Conservation (phyloP, 2,797 vertebrate species). For the Rhincodon typus region DNA sequence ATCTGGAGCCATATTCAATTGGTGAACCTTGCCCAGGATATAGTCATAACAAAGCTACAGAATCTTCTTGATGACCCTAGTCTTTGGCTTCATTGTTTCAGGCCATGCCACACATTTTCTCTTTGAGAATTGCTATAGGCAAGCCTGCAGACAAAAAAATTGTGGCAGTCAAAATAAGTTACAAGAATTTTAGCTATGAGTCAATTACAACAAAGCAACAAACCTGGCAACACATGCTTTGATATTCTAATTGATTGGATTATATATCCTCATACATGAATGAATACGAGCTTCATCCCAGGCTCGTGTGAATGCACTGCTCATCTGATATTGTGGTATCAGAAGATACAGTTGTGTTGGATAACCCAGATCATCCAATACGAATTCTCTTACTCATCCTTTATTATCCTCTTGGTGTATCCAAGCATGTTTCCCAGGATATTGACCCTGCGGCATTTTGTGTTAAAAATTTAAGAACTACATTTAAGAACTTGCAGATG, state of each 20-base stretch:
- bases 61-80: background rate
- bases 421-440: background rate
- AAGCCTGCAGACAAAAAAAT: background rate
- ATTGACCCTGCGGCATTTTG: background rate
- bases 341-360: background rate
- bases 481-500: no score
- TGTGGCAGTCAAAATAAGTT: background rate
- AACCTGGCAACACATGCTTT: background rate
- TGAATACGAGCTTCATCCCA: background rate
- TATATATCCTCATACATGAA: background rate
- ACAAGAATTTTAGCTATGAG: background rate
- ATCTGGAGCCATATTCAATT: no score
- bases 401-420: background rate
- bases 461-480: background rate
- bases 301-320: background rate
- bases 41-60: background rate
- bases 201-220: background rate
- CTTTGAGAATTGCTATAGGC: background rate
- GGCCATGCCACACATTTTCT: background rate
- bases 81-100: background rate
- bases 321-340: background rate
- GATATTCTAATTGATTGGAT: background rate
- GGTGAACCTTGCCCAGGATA: no score
- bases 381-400: background rate
- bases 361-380: background rate